Evolutionary conservation across 1,140 invertebrate genomes (phyloP).

Genomic region (Arion vulgaris): DNA sequence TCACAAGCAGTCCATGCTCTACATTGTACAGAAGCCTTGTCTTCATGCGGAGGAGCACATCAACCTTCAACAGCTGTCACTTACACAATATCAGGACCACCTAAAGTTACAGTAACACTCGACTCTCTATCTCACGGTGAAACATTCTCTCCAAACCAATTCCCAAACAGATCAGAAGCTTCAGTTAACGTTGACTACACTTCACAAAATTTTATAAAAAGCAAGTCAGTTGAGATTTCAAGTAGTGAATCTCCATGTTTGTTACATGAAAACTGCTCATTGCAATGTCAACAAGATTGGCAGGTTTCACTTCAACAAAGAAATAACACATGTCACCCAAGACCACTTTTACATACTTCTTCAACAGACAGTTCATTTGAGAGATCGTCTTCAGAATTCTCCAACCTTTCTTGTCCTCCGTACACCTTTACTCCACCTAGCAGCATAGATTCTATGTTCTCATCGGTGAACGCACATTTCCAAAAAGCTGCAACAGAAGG

Average conservation of each 20-base stretch:
- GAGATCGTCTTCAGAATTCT: slow-evolving; percentile 32
- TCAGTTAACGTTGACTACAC: background rate
- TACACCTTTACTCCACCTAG: slow-evolving; percentile 32
- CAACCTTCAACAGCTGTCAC: slow-evolving; percentile 20
- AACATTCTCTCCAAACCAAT: slow-evolving; percentile 24
- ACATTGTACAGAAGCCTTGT: background rate
- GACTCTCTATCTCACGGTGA: slow-evolving; percentile 29
- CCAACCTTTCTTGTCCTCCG: slow-evolving; percentile 30
- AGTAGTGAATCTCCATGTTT: background rate
- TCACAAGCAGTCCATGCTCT: background rate
- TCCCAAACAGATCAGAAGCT: slow-evolving; percentile 1
- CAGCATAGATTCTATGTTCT: slow-evolving; percentile 30
- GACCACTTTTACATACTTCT: slow-evolving; percentile 14
- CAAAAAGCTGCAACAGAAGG: background rate
- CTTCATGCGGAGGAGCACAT: background rate
- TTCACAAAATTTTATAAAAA: background rate
- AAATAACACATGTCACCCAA: background rate
- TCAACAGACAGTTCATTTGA: slow-evolving; percentile 29
- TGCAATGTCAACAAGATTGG: background rate
- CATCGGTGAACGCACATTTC: background rate
- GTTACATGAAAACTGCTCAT: background rate
- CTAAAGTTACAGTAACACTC: slow-evolving; percentile 36
- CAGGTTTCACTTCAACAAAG: background rate
- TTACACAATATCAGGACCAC: slow-evolving; percentile 20
- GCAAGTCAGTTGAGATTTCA: background rate